Base-by-base conservation (phyloP, 2,113 vertebrate species). In the Fregetta grallaria region DNA sequence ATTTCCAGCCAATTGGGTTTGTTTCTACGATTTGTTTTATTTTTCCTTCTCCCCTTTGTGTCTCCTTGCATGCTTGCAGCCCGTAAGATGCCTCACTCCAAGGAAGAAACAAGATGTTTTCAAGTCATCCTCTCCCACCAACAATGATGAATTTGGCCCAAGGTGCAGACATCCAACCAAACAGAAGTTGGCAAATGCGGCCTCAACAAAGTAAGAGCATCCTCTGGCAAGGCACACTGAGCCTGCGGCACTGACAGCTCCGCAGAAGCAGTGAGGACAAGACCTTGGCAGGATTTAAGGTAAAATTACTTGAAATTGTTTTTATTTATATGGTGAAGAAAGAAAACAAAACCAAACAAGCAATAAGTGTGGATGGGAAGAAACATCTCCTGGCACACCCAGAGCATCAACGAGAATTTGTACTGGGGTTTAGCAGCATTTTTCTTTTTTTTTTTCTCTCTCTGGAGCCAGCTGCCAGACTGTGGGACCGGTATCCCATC, bases 201-300 rank as follows among this genome's bases (percentile, higher is more conserved):
- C 11, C 5, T 0, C 4, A 72, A 36, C 21, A 56, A 34, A 63
- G 32, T 13, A 34, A 30, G 6, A 0, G 3, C 10, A 15, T 50
- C 32, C 23, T 82, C 59, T 36, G 10, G 11, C 10, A 49, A 61
- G 13, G 22, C 17, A 11, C 1, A 3, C n/a, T 11, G 38, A 52
- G 67, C 49, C 30, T 42, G 38, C 17, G 26, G 29, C 58, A 47
- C 25, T n/a, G 45, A 38, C 4, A 1, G 7, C 21, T 27, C 45
- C 6, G 10, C 9, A 32, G 53, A 29, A 36, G 82, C 18, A 27
- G 30, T 26, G 65, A 66, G 40, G 30, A 16, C 40, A 55, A 66
- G 27, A 20, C 6, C 52, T 77, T 34, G 21, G 47, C n/a, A 30
- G 27, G n/a, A 34, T 49, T 63, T 58, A 61, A 71, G 32, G 29